Base-by-base conservation (phyloP, 2,797 vertebrate species). In the Spea hammondii region DNA sequence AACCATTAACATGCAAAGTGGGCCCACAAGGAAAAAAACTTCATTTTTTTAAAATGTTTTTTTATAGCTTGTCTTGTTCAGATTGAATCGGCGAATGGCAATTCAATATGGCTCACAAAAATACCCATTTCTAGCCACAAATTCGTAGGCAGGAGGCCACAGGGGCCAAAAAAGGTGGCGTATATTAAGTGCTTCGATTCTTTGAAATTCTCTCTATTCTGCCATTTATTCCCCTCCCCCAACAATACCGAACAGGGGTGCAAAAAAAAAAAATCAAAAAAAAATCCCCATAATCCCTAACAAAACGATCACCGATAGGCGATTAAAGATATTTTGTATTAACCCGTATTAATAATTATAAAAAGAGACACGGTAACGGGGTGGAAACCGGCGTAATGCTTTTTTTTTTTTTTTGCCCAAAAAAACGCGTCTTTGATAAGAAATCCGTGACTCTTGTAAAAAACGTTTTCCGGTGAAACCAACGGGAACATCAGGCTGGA, bases 61-160 rank as follows among this genome's bases (percentile, higher is more conserved):
- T 32, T 50, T 81, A 81, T 81, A 74, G 79, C 79, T 81, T 75
- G 68, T 80, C 73, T 67, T 75, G 70, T 55, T 47, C 66, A 65
- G 46, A 67, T 32, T 32, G 32, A 76, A 77, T 76, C 17, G 69
- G 74, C 60, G 9, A 70, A 80, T 64, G 74, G 69, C 72, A 68
- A 55, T 45, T 46, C 70, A 51, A 70, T 72, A 81, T 76, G 79
- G 79, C 79, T 81, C 79, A 76, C 74, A 62, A 54, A 57, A 50
- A 57, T 10, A 65, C 68, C 79, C 73, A 71, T 68, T 32, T 80
- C 66, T 50, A 80, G 60, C 72, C 79, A 76, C 50, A 55, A 53
- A 71, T 44, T 32, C 44, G 59, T 59, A 59, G 44, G 55, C 71
- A 70, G 50, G 45, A 55, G 54, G 47, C 62, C 54, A 17, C 1